Evolutionary conservation across 2,888 invertebrate genomes (phyloP), one percentile per base, ranked within the genome.

Genomic region (Lithophane ornitopus): DNA sequence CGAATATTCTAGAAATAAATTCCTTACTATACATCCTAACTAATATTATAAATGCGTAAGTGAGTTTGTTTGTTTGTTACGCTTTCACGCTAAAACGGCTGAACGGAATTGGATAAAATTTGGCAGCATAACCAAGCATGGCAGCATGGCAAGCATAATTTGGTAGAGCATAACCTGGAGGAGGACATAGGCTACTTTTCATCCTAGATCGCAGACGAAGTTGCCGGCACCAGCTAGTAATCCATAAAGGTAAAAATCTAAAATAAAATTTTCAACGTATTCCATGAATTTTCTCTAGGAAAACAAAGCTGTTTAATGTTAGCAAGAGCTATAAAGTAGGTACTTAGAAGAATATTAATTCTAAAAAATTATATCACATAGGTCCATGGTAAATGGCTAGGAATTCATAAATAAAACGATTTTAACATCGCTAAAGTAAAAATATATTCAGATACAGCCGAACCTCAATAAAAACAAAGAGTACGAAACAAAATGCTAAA

Each of bases 401-500:
- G 12, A 67, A 34, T 34, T n/a, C 16, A 34, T 34, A 7, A 59
- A 41, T 4, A 0, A 0, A 22, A 41, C n/a, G 2, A 2, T 58
- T 44, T 28, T 7, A 28, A 65, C 16, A 9, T 61, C 34, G 0
- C 1, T 12, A 2, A 16, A 39, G 11, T 28, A 49, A 54, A 49
- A 69, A 63, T 61, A 52, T 46, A n/a, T n/a, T n/a, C n/a, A 69
- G 8, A 63, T 28, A 63, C 3, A 74, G 16, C 49, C 28, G 4
- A 71, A 56, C n/a, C 54, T 46, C 28, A 59, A 61, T 73, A 80
- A 70, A 72, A 39, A 67, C 61, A 76, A 71, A 61, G 54, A 46
- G 26, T 72, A 61, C n/a, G 70, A 69, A 58, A 86, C 66, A 76
- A 78, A 65, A 81, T 72, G 72, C 28, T 69, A 78, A 73, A 80